Evolutionary conservation across 1,140 invertebrate genomes (phyloP), one percentile per base, ranked within the genome.

Genomic region (Anadara kagoshimensis): DNA sequence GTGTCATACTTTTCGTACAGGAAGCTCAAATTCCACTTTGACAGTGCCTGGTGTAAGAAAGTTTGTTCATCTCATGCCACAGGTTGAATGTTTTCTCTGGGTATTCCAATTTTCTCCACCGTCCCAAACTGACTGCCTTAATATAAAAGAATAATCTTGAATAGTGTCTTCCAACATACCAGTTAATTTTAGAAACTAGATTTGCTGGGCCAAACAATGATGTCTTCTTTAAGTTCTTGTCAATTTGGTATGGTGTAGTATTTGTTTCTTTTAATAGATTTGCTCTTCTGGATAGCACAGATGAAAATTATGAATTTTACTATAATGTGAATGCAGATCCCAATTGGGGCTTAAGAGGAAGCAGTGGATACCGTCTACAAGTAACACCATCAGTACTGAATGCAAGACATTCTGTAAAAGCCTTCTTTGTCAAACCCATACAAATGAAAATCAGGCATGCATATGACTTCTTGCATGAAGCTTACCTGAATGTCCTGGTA

Each of bases 331-430:
- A 68, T 11, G 49, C 56, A 22, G 77, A 79, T 47, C 20, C 51
- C 14, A 43, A 26, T 8, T 78, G 66, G 65, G 5, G 4, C 0
- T 29, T 14, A 5, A 63, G 77, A 41, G 20, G 53, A 16, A 70
- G 69, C 10, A 29, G 16, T 11, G 67, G 77, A 16, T 79, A 70
- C 29, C 51, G 29, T 20, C 26, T 79, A n/a, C 26, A 14, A 2
- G 43, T 56, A 20, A 43, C 62, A 16, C 47, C 62, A 16, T n/a
- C 36, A 26, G 36, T 54, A 4, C 63, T 44, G 7, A 29, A n/a
- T 20, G 69, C 69, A 16, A 65, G 66, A 29, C 77, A 79, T 68
- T 70, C 77, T 10, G 26, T 79, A 18, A 59, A 68, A 29, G 67
- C 67, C 8, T 72, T 71, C 41, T 8, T 76, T 14, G 62, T 65